These are phyloP conservation scores for Chesias legatella DNA, from an alignment of 2,888 invertebrate genomes.

Conservation along the genomic window DNA sequence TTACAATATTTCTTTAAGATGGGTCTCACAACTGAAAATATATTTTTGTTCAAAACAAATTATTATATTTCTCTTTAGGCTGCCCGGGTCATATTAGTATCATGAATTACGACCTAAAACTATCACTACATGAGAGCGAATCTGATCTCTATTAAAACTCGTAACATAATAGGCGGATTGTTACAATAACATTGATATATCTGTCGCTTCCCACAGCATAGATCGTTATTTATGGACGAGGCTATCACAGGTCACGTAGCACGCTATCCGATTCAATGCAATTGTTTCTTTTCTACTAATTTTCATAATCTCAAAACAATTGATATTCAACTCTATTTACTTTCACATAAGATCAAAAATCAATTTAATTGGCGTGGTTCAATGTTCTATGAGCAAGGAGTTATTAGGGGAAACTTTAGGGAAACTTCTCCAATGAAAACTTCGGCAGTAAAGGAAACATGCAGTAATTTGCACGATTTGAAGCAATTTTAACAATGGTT, in stretches of 20 bases:
- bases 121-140: too few species aligned
- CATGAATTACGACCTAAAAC: too few species aligned
- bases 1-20: too few species aligned
- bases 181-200: neutral
- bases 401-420: neutral
- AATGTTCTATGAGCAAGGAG: conserved; percentile 1
- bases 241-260: conserved; percentile 21
- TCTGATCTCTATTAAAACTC: too few species aligned
- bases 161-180: too few species aligned
- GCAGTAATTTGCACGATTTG: conserved; percentile 4
- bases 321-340: conserved; percentile 1
- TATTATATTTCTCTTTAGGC: too few species aligned
- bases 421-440: conserved; percentile 8
- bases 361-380: neutral
- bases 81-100: too few species aligned
- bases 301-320: neutral
- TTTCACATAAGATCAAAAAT: neutral
- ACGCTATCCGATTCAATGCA: conserved; percentile 6
- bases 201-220: conserved; percentile 1
- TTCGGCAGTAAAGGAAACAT: conserved; percentile 6
- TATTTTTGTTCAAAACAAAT: too few species aligned
- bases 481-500: too few species aligned
- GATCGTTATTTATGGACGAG: conserved; percentile 14
- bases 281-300: conserved; percentile 4
- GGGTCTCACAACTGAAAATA: too few species aligned